Base-by-base conservation (phyloP, 2,113 vertebrate species). In the Hippocampus zosterae region DNA sequence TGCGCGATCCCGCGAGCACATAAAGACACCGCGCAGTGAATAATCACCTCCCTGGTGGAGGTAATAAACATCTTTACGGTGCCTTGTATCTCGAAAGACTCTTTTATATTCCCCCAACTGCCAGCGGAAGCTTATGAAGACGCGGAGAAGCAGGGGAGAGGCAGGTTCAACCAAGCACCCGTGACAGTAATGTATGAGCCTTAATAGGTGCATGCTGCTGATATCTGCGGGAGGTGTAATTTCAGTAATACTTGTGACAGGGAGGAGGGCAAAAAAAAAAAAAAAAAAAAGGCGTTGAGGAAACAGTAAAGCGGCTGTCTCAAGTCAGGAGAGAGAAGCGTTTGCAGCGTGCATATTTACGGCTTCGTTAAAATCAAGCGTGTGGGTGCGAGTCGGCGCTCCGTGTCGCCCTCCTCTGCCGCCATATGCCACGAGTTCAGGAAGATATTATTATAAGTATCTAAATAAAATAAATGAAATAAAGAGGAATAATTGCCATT, bases 401-500 rank as follows among this genome's bases (percentile, higher is more conserved):
- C 82, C 84, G 70, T 69, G 75, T 84, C 84, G 81, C 84, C 77
- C 79, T 73, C 80, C 76, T 74, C 77, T 72, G 73, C 78, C 81
- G 76, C 71, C 70, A 77, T 75, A 81, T 74, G 72, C 23, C 69
- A 74, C 37, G 71, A 55, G 73, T 78, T 86, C 87, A 80, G 78
- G 40, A 57, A 84, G 88, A 88, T 81, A 77, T 7, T 27, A 27
- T 37, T 37, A 76, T 82, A 86, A 83, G 80, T 37, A 37, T 37
- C 6, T 37, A 37, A 37, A 37, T 82, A 70, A 63, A 44, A 76
- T 72, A 55, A 55, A 55, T 11, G 23, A 55, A 52, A 3, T 2
- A 46, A 21, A 53, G 69, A 73, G 78, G 84, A 87, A 91, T 91
- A 92, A 92, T 91, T 92, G 89, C 89, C 87, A 80, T 90, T 92